Evolutionary conservation across 2,888 invertebrate genomes (phyloP).

Genomic region (Rhamnusium bicolor): DNA sequence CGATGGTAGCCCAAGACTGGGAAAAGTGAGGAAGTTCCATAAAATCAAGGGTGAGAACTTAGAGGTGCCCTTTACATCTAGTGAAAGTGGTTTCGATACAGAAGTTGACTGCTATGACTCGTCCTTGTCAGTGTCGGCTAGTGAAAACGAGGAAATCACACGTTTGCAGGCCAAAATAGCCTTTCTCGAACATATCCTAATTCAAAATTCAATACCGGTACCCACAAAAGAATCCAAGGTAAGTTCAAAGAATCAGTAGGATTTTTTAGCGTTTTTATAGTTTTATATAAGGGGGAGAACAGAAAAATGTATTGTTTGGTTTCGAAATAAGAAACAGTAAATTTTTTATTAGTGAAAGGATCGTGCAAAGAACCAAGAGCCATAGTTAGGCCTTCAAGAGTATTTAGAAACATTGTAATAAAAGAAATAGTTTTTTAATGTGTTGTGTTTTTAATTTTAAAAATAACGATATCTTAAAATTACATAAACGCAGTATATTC

Average conservation of each 20-base stretch:
- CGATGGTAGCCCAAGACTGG: conserved; percentile 75
- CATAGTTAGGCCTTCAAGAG: no score
- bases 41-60: conserved; percentile 67
- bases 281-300: conserved; percentile 6
- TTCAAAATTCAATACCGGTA: conserved; percentile 48
- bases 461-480: no score
- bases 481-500: no score
- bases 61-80: conserved; percentile 67
- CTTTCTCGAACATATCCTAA: conserved; percentile 67
- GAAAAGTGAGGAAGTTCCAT: conserved; percentile 76
- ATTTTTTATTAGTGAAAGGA: no score
- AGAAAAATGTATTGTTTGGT: neutral
- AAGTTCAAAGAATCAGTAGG: conserved; percentile 51
- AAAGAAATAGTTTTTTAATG: no score
- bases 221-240: conserved; percentile 59
- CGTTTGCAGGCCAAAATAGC: conserved; percentile 66
- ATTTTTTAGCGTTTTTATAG: neutral
- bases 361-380: no score
- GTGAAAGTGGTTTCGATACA: conserved; percentile 70
- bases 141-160: conserved; percentile 58
- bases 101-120: conserved; percentile 68
- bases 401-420: no score
- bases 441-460: no score
- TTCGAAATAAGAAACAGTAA: no score
- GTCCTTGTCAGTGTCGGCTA: conserved; percentile 59